Evolutionary conservation across 1,140 invertebrate species (phyloP).

Genomic region (Lasaia peninsularis): DNA sequence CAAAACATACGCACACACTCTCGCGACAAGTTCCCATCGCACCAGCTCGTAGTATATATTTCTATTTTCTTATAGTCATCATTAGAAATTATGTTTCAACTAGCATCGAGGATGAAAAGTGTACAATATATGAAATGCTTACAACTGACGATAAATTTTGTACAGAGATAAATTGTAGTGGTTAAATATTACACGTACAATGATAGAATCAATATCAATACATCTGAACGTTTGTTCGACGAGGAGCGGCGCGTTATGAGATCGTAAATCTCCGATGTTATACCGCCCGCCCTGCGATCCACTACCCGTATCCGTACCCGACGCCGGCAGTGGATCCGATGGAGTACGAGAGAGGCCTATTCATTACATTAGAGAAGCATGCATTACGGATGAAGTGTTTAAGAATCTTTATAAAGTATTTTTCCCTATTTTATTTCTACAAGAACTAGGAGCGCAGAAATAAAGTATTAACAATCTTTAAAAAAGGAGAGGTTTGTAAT

Average conservation of each 20-base stretch:
- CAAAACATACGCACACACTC: no score
- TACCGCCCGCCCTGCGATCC: slow-evolving; percentile 25
- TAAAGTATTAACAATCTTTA: no score
- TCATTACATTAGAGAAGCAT: slow-evolving; percentile 31
- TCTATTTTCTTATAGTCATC: no score
- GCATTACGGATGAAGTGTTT: slow-evolving; percentile 11
- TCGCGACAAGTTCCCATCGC: no score
- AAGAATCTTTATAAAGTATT: slow-evolving; percentile 8
- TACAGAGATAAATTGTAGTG: background rate
- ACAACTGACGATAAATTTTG: no score
- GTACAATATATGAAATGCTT: no score
- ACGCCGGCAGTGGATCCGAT: slow-evolving; percentile 36
- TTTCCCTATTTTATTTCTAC: background rate
- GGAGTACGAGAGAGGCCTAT: slow-evolving; percentile 36
- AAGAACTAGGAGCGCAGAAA: background rate
- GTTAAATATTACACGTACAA: slow-evolving; percentile 11
- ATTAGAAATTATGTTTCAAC: no score
- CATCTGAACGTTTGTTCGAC: slow-evolving; percentile 41
- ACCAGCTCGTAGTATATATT: no score
- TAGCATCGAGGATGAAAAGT: no score
- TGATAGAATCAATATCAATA: slow-evolving; percentile 53
- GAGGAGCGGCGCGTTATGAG: slow-evolving; percentile 52
- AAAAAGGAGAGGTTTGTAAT: no score
- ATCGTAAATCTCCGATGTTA: slow-evolving; percentile 52
- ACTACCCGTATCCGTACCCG: slow-evolving; percentile 13